phyloP scores from a whole-genome alignment of 2,113 vertebrate species.

The Edolisoma coerulescens region DNA sequence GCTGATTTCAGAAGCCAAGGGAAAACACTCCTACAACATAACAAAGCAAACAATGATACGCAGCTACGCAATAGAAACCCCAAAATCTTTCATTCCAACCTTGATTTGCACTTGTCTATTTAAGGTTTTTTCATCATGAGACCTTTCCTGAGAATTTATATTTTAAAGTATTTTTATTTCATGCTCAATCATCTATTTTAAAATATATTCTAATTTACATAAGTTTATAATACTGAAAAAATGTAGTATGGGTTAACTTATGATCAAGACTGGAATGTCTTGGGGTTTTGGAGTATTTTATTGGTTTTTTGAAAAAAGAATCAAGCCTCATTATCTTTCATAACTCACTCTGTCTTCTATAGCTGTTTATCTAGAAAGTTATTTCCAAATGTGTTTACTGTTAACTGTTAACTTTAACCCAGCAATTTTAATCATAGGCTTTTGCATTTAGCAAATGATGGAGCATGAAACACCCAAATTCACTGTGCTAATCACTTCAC shows the following conservation, averaged over 20 bases:
- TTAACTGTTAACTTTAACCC: neutral
- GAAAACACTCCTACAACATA: neutral
- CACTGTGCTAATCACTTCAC: neutral
- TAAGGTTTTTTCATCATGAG: neutral
- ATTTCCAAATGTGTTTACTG: neutral
- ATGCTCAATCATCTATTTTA: neutral
- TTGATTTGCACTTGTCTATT: neutral
- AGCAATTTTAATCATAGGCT: neutral
- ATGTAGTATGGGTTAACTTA: neutral
- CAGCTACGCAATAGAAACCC: neutral
- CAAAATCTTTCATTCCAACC: neutral
- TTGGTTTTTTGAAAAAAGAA: accelerated
- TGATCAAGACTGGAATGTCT: neutral
- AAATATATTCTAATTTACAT: neutral
- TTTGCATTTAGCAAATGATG: neutral
- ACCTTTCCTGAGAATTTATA: neutral
- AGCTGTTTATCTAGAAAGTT: neutral
- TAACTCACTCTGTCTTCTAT: neutral
- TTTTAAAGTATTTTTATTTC: neutral
- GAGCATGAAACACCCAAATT: neutral
- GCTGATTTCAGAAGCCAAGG: neutral
- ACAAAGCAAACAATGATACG: neutral
- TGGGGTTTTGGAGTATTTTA: accelerated
- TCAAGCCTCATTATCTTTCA: neutral
- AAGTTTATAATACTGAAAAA: neutral